Percentiles rank a stretch among this genome's conserved stretches.
Conservation (phyloP, 2,888 invertebrate species). For the Drosophila atripex region DNA sequence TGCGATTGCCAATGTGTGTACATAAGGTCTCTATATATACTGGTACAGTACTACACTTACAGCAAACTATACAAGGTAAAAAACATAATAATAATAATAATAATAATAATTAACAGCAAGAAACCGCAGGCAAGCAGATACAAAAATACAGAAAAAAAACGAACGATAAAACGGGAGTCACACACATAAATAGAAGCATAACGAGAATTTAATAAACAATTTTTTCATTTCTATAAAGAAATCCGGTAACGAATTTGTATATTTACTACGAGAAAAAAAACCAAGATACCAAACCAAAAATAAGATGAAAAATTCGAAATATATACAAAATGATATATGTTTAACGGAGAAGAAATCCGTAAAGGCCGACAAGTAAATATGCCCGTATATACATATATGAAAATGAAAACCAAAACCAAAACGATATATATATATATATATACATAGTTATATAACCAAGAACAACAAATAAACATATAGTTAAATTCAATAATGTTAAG, state of each 20-base stretch:
- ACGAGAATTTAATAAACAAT: slow-evolving; percentile 70
- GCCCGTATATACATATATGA: slow-evolving; percentile 38
- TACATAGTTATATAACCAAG: slow-evolving; percentile 74
- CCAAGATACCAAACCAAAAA: slow-evolving; percentile 26
- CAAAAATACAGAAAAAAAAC: slow-evolving; percentile 8
- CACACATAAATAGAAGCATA: slow-evolving; percentile 69
- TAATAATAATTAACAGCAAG: slow-evolving; percentile 46
- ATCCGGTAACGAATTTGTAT: slow-evolving; percentile 77
- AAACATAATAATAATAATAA: slow-evolving; percentile 27
- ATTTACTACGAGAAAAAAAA: slow-evolving; percentile 65
- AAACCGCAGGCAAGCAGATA: slow-evolving; percentile 18
- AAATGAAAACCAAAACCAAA: slow-evolving; percentile 23
- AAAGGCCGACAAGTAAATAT: slow-evolving; percentile 33
- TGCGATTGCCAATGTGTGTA: slow-evolving; percentile 64
- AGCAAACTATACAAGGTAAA: slow-evolving; percentile 78
- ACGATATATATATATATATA: slow-evolving; percentile 50
- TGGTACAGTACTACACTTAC: slow-evolving; percentile 76
- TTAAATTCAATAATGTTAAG: slow-evolving; percentile 77
- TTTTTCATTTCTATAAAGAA: slow-evolving; percentile 77
- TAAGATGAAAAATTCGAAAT: slow-evolving; percentile 27
- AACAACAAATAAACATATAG: slow-evolving; percentile 79
- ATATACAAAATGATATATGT: slow-evolving; percentile 40
- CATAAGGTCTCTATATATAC: slow-evolving; percentile 60
- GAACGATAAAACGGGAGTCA: slow-evolving; percentile 25
- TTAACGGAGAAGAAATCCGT: slow-evolving; percentile 19